Evolutionary conservation across 2,113 vertebrate genomes (phyloP), one percentile per base, ranked within the genome.

Genomic region (Microcebus griseorufus): DNA sequence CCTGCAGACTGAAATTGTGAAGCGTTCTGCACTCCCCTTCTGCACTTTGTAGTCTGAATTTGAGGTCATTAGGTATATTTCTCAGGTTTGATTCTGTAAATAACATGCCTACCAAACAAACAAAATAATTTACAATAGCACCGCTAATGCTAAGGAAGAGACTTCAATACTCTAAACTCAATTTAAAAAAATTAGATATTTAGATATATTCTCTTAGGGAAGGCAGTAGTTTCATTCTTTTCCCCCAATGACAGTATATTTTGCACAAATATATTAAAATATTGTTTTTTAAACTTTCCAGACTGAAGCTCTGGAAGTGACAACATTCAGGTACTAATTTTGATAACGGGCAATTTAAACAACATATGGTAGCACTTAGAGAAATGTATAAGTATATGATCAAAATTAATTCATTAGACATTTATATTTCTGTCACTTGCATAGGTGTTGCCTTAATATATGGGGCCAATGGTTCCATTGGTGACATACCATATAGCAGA

Each of bases 351-450:
- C 98, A 98, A 98, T 98, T 98, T 90, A 98, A 98, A 97, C 96
- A 98, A 97, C 98, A 98, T 97, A 97, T 98, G 98, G 98, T 97
- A 98, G 91, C 98, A 96, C 97, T 99, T 98, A 98, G 90, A 98
- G 94, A 98, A 98, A 95, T 1, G 89, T 98, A 39, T 97, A 95
- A 98, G 96, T 97, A 93, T 97, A 97, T 94, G 97, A 98, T 98
- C 95, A 98, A 98, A 98, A 98, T 98, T 97, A 98, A 98, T 98
- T 98, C 96, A 98, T 98, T 97, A 98, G 95, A 96, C 96, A 97
- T 98, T 98, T 97, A 93, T 88, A 85, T 93, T 70, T 97, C 97
- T 98, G 97, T 98, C 98, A n/a, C 96, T 98, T n/a, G 3, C 81
- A 90, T 96, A 97, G 97, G 97, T 98, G 96, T 97, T 98, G 93